Percentiles rank a stretch among this genome's conserved stretches.
phyloP scores from a whole-genome alignment of 2,113 vertebrate species.

The Chlorodrepanis virens region DNA sequence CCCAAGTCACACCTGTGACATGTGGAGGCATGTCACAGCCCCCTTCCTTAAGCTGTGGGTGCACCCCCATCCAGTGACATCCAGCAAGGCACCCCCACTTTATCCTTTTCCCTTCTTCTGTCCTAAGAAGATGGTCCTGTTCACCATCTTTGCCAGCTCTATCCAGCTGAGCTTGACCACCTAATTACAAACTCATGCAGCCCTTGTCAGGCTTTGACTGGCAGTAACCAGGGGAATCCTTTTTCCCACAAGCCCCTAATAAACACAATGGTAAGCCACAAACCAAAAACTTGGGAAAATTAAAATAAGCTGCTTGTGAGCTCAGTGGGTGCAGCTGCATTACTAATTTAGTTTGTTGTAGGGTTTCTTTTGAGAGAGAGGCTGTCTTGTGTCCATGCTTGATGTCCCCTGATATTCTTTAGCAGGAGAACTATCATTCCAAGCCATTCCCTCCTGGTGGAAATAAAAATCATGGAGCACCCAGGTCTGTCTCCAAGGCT shows the following conservation, averaged over 20 bases:
- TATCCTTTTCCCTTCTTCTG: not conserved
- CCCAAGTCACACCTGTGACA: not conserved
- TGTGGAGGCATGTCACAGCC: rapidly evolving
- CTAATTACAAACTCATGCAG: not conserved
- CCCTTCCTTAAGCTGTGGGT: not conserved
- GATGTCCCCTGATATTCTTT: not conserved
- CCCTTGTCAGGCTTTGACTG: not conserved
- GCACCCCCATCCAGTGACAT: not conserved
- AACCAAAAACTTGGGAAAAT: not conserved
- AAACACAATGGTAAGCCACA: not conserved
- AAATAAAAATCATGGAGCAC: not conserved
- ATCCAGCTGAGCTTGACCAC: not conserved
- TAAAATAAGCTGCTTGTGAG: not conserved
- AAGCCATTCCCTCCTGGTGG: not conserved
- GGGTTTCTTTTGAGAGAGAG: not conserved
- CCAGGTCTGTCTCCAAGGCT: not conserved
- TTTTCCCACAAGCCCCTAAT: not conserved
- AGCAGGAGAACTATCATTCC: not conserved
- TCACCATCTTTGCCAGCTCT: not conserved
- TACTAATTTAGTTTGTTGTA: not conserved
- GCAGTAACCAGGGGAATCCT: not conserved
- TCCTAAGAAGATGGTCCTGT: not conserved
- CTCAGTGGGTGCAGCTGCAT: not conserved
- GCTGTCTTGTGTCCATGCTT: not conserved
- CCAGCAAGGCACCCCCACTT: not conserved